These are phyloP conservation scores for Geodia barretti DNA, from an alignment of 37 sponge, comb jelly and placozoan genomes.

Conservation along the genomic window DNA sequence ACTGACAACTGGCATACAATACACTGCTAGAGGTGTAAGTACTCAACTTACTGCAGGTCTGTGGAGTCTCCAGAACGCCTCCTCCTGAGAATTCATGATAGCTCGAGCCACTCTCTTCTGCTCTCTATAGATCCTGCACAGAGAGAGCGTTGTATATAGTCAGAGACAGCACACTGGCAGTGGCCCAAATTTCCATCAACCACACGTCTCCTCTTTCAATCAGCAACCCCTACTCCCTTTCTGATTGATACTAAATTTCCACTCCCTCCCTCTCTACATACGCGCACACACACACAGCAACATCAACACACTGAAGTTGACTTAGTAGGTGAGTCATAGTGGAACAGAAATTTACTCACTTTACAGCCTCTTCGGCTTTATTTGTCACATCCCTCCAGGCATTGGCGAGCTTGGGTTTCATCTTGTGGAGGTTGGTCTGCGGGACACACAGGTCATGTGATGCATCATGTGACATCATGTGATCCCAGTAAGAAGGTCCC, in stretches of 20 bases:
- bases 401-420: conserved; percentile 51
- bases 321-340: background rate
- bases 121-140: conserved; percentile 53
- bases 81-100: conserved; percentile 59
- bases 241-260: background rate
- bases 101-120: conserved; percentile 63
- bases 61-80: conserved; percentile 74
- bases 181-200: no score
- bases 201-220: no score
- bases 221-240: background rate
- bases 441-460: background rate
- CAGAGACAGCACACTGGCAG: no score
- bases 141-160: background rate
- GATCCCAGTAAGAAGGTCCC: no score
- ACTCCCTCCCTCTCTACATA: conserved; percentile 1
- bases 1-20: conserved; percentile 9
- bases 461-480: background rate
- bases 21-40: background rate
- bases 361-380: conserved; percentile 53
- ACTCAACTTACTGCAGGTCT: conserved; percentile 60
- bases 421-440: conserved; percentile 42
- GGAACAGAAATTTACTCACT: conserved; percentile 19
- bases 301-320: conserved; percentile 1
- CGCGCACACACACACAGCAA: conserved; percentile 23
- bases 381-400: conserved; percentile 45